Base-by-base conservation (phyloP, 2,797 vertebrate genomes). In the Notolabrus celidotus region DNA sequence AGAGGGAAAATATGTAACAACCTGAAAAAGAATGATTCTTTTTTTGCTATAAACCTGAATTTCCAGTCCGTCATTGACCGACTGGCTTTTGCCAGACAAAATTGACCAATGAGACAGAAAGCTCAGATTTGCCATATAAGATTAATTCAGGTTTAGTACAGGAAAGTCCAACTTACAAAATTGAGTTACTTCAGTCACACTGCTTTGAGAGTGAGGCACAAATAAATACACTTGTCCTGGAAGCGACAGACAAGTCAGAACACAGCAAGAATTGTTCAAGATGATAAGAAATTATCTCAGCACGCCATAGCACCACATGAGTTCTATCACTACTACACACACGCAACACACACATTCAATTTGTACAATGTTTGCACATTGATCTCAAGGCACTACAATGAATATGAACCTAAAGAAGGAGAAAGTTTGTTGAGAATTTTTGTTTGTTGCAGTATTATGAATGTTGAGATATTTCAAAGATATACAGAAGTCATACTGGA, bases 201-300 rank as follows among this genome's bases (percentile, higher is more conserved):
- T 27, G 39, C 27, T 23, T 55, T 43, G 20, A 15, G 52, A 33
- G 27, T 63, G 3, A 36, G 46, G 52, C 43, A 46, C 14, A 69
- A 67, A 72, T 34, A 58, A 25, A 68, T 34, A 62, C 19, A 45
- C 31, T 25, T 47, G 27, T 49, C 20, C 15, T 55, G 46, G 42
- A 67, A 65, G 33, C 31, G 12, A 70, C 67, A 73, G 52, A 51
- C 34, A 77, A 75, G 76, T 82, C 64, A 63, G 74, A 82, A 73
- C 78, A 63, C 39, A 22, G 59, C 56, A 86, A 77, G 67, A 89
- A 84, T 80, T 74, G 66, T 41, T 60, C 42, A 71, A 11, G 2
- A 54, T 84, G 84, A 90, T 90, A 90, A 83, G 74, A 67, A 72
- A 64, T 85, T 80, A 90, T 88, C 86, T 86, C 19, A 0, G 58